phyloP scores from a whole-genome alignment of 2,888 invertebrate genomes.

The Chymomyza caudatula region DNA sequence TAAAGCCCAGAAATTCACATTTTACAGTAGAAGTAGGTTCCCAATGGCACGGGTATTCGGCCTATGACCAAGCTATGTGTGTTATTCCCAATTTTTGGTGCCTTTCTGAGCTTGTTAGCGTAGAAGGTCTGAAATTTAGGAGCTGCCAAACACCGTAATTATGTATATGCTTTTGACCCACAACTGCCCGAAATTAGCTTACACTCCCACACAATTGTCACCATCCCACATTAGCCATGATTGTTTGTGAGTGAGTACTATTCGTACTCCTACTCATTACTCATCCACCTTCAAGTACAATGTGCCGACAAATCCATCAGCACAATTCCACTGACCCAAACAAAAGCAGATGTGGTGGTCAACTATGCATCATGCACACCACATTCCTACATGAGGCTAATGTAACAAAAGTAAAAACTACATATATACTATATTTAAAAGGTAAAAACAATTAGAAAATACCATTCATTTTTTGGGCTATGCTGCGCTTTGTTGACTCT shows the following conservation, averaged over 20 bases:
- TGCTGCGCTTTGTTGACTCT: slow-evolving; percentile 12
- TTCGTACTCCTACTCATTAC: slow-evolving; percentile 43
- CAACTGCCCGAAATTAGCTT: neutral
- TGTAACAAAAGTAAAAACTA: slow-evolving; percentile 36
- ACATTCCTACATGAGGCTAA: slow-evolving; percentile 5
- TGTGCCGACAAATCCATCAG: slow-evolving; percentile 56
- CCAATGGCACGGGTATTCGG: no score
- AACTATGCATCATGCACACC: slow-evolving; percentile 3
- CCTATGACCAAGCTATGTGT: no score
- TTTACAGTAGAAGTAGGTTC: no score
- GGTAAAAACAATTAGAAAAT: neutral
- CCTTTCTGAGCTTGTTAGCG: no score
- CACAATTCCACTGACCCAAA: slow-evolving; percentile 15
- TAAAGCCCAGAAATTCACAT: no score
- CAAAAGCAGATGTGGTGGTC: slow-evolving; percentile 11
- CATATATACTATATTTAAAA: no score
- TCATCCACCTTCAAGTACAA: slow-evolving; percentile 45
- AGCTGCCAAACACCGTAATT: no score
- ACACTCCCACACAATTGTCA: neutral
- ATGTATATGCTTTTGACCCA: neutral
- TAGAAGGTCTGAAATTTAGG: no score
- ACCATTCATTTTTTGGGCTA: neutral
- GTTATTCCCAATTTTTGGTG: no score
- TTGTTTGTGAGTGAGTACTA: slow-evolving; percentile 11
- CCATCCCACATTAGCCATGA: slow-evolving; percentile 14